Conservation (phyloP, 2,113 vertebrate species). For the Hystrix brachyura region DNA sequence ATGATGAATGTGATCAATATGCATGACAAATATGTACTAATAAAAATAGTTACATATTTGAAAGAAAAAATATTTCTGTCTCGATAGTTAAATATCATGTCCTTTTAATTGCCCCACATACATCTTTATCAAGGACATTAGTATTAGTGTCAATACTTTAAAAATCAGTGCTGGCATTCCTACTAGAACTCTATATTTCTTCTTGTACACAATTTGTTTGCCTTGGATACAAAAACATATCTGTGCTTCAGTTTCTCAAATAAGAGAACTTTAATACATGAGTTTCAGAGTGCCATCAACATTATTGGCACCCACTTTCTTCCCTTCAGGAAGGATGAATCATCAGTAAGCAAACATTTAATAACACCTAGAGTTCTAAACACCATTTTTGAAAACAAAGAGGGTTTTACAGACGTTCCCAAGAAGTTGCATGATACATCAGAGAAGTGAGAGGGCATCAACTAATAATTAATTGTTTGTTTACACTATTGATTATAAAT, state of each 20-base stretch:
- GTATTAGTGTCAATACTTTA: slow-evolving; percentile 5
- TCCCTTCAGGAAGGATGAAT: slow-evolving; percentile 15
- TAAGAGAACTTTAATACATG: slow-evolving; percentile 38
- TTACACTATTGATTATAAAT: neutral
- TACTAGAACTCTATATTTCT: neutral
- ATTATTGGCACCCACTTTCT: neutral
- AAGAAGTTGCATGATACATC: neutral
- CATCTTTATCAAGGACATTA: slow-evolving; percentile 26
- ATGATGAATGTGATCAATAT: neutral
- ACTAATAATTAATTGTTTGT: neutral
- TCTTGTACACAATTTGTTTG: slow-evolving; percentile 30
- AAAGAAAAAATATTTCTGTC: neutral
- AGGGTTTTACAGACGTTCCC: neutral
- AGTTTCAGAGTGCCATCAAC: neutral
- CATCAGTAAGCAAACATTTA: slow-evolving; percentile 37
- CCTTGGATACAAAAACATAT: slow-evolving; percentile 21
- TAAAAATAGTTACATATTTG: neutral
- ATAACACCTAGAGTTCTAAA: slow-evolving; percentile 44
- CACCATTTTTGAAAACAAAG: slow-evolving; percentile 1
- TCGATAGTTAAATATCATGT: neutral
- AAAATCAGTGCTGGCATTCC: neutral
- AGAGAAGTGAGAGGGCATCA: neutral
- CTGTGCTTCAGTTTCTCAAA: slow-evolving; percentile 34
- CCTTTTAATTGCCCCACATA: slow-evolving; percentile 22
- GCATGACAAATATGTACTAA: neutral